Evolutionary conservation across 2,888 invertebrate species (phyloP), one percentile per base, ranked within the genome.

Genomic region (Pseudanteris insignis): DNA sequence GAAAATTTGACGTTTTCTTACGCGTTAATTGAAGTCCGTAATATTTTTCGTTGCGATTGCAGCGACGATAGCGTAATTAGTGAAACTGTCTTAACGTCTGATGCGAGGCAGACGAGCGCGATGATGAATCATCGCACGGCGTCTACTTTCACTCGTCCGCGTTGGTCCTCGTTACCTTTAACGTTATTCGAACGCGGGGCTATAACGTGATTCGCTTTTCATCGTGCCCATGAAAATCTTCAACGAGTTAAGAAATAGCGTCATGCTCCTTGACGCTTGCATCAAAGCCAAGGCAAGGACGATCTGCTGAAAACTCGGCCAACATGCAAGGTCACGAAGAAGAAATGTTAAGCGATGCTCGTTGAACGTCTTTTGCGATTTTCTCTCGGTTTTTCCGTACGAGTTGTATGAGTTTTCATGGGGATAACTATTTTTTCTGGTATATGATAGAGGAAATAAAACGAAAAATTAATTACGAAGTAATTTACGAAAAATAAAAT

Each of bases 241-340:
- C 2, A 58, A 13, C 24, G 40, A 58, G 44, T 63, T 58, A 54
- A 58, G 58, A 54, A 58, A 63, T 28, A 58, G 48, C 53, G 63
- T 63, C 54, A 63, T 54, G 58, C 63, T 58, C 50, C 58, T 63
- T 58, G 63, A 38, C 43, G 62, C 33, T 58, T 44, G 48, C 58
- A 54, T 63, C 57, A 63, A 58, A 63, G 62, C 57, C 62, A 63
- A 58, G 63, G 58, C 53, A 53, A 58, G 46, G 54, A 57, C 44
- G 44, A 40, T 6, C 41, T 32, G 15, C 25, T 34, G 34, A 48
- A 58, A 63, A 63, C 63, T 48, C 58, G 63, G 63, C 58, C 63
- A 63, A 63, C 26, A 44, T 63, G 54, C 58, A 63, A 48, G 63
- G 63, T 63, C 58, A 57, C 25, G 47, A 47, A 36, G 44, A 48